A percentile compares a stretch with the other conserved stretches of the same genome.
These are phyloP conservation scores for Glareola pratincola DNA, from an alignment of 2,113 vertebrate species.

Conservation along the genomic window DNA sequence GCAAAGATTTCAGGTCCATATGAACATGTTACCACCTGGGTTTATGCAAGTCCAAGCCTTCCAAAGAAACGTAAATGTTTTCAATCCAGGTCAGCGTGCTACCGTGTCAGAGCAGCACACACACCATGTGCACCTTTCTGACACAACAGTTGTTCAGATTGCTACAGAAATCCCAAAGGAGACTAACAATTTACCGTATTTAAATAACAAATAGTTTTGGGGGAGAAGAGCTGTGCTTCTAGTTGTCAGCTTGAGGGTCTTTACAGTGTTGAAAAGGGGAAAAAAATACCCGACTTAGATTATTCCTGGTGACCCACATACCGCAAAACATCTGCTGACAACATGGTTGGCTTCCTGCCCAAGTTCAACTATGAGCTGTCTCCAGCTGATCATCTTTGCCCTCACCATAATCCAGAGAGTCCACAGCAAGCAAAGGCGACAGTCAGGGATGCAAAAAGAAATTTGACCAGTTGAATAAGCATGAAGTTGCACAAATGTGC, in stretches of 20 bases:
- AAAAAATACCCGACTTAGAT: constrained; percentile 1
- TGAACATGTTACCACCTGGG: neutral
- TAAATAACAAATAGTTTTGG: constrained; percentile 53
- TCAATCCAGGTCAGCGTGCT: constrained; percentile 8
- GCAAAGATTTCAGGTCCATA: neutral
- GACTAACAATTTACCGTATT: constrained; percentile 21
- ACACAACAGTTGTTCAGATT: constrained; percentile 57
- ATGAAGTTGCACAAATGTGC: neutral
- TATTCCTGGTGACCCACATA: constrained; percentile 67
- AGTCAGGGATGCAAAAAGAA: constrained; percentile 23
- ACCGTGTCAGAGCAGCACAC: neutral
- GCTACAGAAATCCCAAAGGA: constrained; percentile 45
- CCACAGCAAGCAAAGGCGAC: constrained; percentile 5
- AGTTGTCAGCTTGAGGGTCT: constrained; percentile 60
- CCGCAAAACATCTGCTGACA: constrained; percentile 66
- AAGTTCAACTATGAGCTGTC: constrained; percentile 54
- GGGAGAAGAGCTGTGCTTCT: neutral
- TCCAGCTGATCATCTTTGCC: constrained; percentile 66
- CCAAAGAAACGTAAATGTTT: neutral
- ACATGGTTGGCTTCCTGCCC: constrained; percentile 66
- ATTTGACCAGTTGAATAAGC: constrained; percentile 16
- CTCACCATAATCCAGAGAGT: neutral
- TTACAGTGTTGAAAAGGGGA: constrained; percentile 4
- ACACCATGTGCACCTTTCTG: constrained; percentile 26
- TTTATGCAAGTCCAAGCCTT: neutral